phyloP scores from a whole-genome alignment of 1,140 invertebrate species.

The Pomacea maculata region DNA sequence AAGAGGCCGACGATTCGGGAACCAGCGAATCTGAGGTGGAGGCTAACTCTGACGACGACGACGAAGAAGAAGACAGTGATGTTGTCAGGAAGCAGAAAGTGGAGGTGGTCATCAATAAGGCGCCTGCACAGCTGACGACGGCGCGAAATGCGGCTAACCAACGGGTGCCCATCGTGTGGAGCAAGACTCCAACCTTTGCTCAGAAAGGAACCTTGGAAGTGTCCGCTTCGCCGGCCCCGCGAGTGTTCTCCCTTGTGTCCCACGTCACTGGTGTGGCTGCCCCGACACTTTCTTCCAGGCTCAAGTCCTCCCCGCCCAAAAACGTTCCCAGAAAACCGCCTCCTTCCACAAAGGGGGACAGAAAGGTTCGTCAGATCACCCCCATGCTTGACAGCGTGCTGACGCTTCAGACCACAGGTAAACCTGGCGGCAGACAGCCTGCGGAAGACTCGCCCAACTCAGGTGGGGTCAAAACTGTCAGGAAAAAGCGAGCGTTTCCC shows the following conservation, averaged over 20 bases:
- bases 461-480: neutral
- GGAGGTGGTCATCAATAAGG: too few relatives aligned
- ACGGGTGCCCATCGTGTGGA: constrained; percentile 13
- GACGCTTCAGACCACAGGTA: neutral
- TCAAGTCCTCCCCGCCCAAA: constrained; percentile 11
- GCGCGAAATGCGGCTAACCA: neutral
- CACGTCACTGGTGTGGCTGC: constrained; percentile 8
- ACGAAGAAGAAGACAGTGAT: neutral
- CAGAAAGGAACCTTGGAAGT: constrained; percentile 8
- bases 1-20: neutral
- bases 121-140: neutral
- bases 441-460: too few relatives aligned
- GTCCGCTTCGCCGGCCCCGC: neutral
- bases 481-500: constrained; percentile 5
- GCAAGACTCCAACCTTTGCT: neutral
- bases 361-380: constrained; percentile 16
- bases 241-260: constrained; percentile 9
- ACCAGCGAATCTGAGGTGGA: constrained; percentile 9
- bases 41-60: neutral
- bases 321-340: neutral
- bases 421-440: too few relatives aligned
- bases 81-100: neutral
- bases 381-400: constrained; percentile 14
- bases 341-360: neutral
- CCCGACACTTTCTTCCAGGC: neutral